phyloP scores from a whole-genome alignment of 1,140 invertebrate species.

The Chironomus tepperi region DNA sequence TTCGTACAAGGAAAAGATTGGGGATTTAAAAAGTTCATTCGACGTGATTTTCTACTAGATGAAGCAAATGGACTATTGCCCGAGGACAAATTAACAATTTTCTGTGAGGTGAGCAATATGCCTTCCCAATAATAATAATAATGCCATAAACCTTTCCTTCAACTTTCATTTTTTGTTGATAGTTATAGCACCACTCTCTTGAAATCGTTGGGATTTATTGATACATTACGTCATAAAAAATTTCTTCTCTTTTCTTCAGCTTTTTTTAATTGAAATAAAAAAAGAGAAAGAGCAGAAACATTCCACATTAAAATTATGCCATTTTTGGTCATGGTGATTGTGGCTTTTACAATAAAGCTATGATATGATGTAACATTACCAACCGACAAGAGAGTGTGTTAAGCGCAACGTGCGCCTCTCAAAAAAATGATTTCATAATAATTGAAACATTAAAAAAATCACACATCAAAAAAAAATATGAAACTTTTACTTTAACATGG shows the following conservation, averaged over 20 bases:
- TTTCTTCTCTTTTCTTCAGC: not conserved
- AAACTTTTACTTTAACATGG: constrained; percentile 25
- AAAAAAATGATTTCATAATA: constrained; percentile 25
- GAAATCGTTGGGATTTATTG: not conserved
- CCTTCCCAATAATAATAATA: not conserved
- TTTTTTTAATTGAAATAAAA: constrained; percentile 8
- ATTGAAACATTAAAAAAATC: constrained; percentile 10
- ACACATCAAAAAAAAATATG: no score
- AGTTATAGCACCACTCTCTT: constrained; percentile 5
- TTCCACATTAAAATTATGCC: constrained; percentile 7
- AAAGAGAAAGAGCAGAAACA: not conserved
- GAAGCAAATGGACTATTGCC: constrained; percentile 96
- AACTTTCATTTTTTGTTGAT: not conserved
- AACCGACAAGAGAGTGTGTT: not conserved
- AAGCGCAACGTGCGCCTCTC: constrained; percentile 25
- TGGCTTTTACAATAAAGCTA: constrained; percentile 25
- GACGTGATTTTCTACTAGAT: constrained; percentile 94
- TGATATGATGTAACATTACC: constrained; percentile 24
- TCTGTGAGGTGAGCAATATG: constrained; percentile 80
- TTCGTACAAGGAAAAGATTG: constrained; percentile 99
- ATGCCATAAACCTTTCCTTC: not conserved
- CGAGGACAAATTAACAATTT: constrained; percentile 98
- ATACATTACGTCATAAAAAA: not conserved
- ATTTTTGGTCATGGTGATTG: constrained; percentile 1
- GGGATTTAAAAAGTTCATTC: constrained; percentile 99